These are phyloP conservation scores for Mesocentrotus franciscanus DNA, from an alignment of 53 echinoderm and acorn worm species.

Conservation along the genomic window DNA sequence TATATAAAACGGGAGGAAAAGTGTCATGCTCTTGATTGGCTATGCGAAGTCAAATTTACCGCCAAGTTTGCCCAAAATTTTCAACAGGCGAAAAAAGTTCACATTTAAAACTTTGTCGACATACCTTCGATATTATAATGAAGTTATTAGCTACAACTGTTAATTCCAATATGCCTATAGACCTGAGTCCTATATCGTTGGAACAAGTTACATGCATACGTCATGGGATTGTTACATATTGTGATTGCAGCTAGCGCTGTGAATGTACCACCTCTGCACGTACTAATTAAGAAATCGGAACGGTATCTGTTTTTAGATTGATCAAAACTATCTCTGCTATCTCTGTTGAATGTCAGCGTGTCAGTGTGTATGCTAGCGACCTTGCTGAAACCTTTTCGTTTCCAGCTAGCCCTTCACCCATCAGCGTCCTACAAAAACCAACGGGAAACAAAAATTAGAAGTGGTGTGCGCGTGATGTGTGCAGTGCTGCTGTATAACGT, in stretches of 20 bases:
- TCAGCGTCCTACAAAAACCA: constrained; percentile 10
- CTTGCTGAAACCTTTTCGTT: constrained; percentile 4
- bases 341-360: not conserved
- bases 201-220: too few relatives aligned
- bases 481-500: not conserved
- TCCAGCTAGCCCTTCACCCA: not conserved
- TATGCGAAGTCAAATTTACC: too few relatives aligned
- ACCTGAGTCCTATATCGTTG: too few relatives aligned
- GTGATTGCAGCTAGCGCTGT: not conserved
- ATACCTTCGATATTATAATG: too few relatives aligned
- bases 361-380: not conserved
- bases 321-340: not conserved
- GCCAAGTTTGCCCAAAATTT: too few relatives aligned
- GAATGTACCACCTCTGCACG: not conserved
- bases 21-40: too few relatives aligned
- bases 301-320: not conserved
- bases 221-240: not conserved
- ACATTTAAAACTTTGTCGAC: too few relatives aligned
- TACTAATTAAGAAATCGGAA: constrained; percentile 12
- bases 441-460: constrained; percentile 51
- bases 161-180: too few relatives aligned
- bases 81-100: not conserved
- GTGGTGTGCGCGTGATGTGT: constrained; percentile 31
- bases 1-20: too few relatives aligned
- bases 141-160: too few relatives aligned